Conservation (phyloP, 2,888 invertebrate genomes). For the Limenitis camilla region DNA sequence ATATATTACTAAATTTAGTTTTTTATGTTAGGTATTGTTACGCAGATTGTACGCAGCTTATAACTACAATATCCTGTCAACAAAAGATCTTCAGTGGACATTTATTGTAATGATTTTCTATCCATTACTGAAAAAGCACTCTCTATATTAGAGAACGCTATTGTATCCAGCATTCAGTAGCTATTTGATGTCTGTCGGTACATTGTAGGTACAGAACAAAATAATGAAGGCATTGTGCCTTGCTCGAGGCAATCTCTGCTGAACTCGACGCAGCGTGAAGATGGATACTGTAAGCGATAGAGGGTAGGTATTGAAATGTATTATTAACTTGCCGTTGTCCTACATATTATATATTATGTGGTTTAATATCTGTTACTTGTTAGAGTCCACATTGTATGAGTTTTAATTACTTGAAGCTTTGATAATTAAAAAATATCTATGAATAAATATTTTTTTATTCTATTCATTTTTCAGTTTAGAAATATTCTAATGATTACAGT, state of each 20-base stretch:
- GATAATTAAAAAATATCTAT: too few species aligned
- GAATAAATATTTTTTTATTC: too few species aligned
- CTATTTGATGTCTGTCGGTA: constrained; percentile 27
- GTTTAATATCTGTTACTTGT: neutral
- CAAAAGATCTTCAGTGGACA: constrained; percentile 5
- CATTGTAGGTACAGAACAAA: constrained; percentile 29
- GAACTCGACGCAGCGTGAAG: constrained; percentile 21
- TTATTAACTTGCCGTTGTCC: constrained; percentile 4
- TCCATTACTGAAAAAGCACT: constrained; percentile 31
- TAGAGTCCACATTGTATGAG: too few species aligned
- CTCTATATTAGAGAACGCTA: constrained; percentile 35
- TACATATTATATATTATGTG: neutral
- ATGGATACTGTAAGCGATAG: neutral
- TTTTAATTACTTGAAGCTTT: too few species aligned
- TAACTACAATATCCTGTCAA: neutral
- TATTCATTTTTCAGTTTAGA: too few species aligned
- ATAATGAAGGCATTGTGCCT: constrained; percentile 47
- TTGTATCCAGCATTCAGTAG: constrained; percentile 24
- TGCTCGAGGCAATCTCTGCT: constrained; percentile 31
- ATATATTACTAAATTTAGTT: too few species aligned
- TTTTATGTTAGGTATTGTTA: too few species aligned
- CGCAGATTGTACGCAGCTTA: too few species aligned
- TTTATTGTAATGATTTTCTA: constrained; percentile 22
- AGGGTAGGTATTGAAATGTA: constrained; percentile 2
- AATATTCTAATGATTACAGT: too few species aligned